Evolutionary conservation across 2,113 vertebrate species (phyloP).

Genomic region (Poeciliopsis retropinna): DNA sequence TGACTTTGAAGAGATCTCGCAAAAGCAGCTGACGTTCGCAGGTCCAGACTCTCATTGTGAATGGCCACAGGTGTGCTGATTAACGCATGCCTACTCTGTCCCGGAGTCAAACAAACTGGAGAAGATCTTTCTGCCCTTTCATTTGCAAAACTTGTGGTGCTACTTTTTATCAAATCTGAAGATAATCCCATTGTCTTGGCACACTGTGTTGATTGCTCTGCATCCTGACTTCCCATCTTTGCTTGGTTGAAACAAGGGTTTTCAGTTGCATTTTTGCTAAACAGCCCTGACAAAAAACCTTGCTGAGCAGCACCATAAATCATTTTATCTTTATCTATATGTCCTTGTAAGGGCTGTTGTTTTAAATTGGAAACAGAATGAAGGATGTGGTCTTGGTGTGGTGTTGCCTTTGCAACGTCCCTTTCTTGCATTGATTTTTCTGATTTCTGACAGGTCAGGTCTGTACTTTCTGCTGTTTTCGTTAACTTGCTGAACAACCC

Average conservation of each 20-base stretch:
- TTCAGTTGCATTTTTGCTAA: slow-evolving; percentile 75
- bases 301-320: slow-evolving; percentile 38
- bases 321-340: slow-evolving; percentile 37
- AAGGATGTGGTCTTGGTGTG: slow-evolving; percentile 25
- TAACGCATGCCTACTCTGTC: slow-evolving; percentile 50
- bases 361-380: slow-evolving; percentile 19
- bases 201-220: slow-evolving; percentile 46
- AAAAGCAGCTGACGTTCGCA: slow-evolving; percentile 76
- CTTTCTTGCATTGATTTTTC: slow-evolving; percentile 29
- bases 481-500: slow-evolving; percentile 73
- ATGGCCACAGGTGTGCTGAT: slow-evolving; percentile 50
- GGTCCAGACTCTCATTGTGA: slow-evolving; percentile 74
- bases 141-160: slow-evolving; percentile 40
- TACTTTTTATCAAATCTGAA: slow-evolving; percentile 74
- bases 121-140: slow-evolving; percentile 23
- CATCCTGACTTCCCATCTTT: slow-evolving; percentile 53
- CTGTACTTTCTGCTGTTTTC: slow-evolving; percentile 74
- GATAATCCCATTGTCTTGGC: slow-evolving; percentile 62
- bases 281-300: slow-evolving; percentile 80
- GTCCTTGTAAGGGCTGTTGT: slow-evolving; percentile 39
- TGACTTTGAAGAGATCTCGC: slow-evolving; percentile 68
- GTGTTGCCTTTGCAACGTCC: slow-evolving; percentile 8
- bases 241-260: slow-evolving; percentile 54
- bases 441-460: slow-evolving; percentile 43
- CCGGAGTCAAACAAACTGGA: slow-evolving; percentile 30